Base-by-base conservation (phyloP, 2,888 invertebrate genomes). In the Vanessa cardui region DNA sequence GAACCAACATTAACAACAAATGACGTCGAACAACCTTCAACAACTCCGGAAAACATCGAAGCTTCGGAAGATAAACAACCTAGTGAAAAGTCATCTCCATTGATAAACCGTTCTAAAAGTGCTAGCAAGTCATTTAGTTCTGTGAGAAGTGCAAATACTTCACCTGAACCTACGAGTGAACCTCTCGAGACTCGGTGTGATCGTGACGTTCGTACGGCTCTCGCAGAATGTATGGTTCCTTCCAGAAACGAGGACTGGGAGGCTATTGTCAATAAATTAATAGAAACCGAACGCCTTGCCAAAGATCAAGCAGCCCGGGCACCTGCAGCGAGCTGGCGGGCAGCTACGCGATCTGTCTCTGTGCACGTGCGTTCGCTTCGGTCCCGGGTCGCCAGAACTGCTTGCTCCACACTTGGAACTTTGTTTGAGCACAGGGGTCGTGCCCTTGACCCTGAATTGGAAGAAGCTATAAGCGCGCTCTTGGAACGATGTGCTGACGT, bases 401-500 rank as follows among this genome's bases (percentile, higher is more conserved):
- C 99, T 18, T 98, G 99, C 80, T 94, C 95, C 71, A 95, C 97
- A 8, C 93, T 98, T 52, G 95, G 96, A 1, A 96, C 98, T 70
- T 87, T 99, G 74, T 99, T 98, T 83, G 90, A 92, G 39, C 88
- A 94, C 5, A 94, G 95, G 69, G 93, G 93, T 2, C 93, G 93
- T 9, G 86, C 83, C 6, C 80, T 94, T 3, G 95, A 95, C 52
- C 89, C 97, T 90, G 98, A 99, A 87, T 91, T 98, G 64, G 99
- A 99, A 80, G 97, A 97, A 81, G 94, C 98, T 62, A 96, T 96
- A 0, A 95, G 94, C 26, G 96, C 97, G 12, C 89, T 99, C 67
- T 93, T 99, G 44, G 96, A 97, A 76, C 96, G 98, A 70, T 96
- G 97, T 61, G 98, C 98, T 0, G 99, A 99, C 81, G 98, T 98